Evolutionary conservation across 2,888 invertebrate species (phyloP), one percentile per base, ranked within the genome.

Genomic region (Tholera decimalis): DNA sequence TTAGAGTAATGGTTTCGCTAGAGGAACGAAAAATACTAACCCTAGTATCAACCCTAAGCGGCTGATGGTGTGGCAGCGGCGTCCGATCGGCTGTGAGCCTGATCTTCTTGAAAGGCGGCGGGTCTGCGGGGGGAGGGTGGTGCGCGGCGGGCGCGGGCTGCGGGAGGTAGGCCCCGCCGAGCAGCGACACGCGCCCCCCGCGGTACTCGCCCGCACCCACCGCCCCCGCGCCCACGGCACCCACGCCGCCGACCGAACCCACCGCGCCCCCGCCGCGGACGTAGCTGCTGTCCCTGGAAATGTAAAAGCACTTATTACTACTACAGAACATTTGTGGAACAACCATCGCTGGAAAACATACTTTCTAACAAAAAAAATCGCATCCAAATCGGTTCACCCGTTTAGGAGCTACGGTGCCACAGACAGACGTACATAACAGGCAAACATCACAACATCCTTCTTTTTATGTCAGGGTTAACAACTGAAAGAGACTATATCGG

Each of bases 1-100:
- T 18, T 20, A 11, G n/a, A 20, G 11, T 1, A 20, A 11, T 20
- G 9, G 2, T 41, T 41, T 11, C 39, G 9, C 39, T 41, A 18
- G 9, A 41, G 9, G 39, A n/a, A 26, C 26, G 26, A 26, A 46
- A 11, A 13, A 26, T 65, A 87, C 91, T 89, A 78, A 95, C 92
- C 96, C 97, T 95, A 30, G 97, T 97, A 86, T 97, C 97, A 78
- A 97, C 96, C 88, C 97, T 96, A 79, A 97, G 95, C 76, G 96
- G 97, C 83, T 96, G 96, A 73, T 94, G 96, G 83, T 89, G 93
- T 80, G 92, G 83, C 88, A 91, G 69, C 73, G 94, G 89, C 82
- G 85, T 80, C 41, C 94, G 85, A 70, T 95, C 93, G 66, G 96
- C 96, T 79, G 96, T 95, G 89, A 97, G 96, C 70, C 97, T 94